A percentile compares a stretch with the other conserved stretches of the same genome.
phyloP scores from a whole-genome alignment of 1,140 invertebrate species.

The Hylaeus volcanicus region DNA sequence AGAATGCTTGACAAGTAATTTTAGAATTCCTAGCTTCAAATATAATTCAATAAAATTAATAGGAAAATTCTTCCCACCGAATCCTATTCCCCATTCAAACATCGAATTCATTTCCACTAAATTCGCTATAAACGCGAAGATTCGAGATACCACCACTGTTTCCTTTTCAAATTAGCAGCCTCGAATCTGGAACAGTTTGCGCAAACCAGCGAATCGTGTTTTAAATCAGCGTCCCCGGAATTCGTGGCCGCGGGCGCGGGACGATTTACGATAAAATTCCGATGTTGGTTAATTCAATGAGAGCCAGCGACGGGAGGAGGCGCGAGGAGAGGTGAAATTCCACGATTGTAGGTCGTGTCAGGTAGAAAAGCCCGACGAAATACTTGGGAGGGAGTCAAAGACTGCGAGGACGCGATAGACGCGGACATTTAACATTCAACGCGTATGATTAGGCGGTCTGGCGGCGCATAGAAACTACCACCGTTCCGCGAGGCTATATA shows the following conservation, averaged over 20 bases:
- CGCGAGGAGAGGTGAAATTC: constrained; percentile 31
- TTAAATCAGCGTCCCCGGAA: neutral
- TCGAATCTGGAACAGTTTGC: constrained; percentile 9
- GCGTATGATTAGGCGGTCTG: constrained; percentile 69
- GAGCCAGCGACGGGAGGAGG: constrained; percentile 4
- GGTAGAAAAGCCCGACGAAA: constrained; percentile 38
- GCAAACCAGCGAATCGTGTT: neutral
- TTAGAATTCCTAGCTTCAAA: too few relatives aligned
- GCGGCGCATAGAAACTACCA: constrained; percentile 57
- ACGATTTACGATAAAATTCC: constrained; percentile 41
- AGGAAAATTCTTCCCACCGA: too few relatives aligned
- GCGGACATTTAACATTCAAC: constrained; percentile 68
- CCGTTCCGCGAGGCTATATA: constrained; percentile 40
- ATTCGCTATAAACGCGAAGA: too few relatives aligned
- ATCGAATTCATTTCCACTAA: too few relatives aligned
- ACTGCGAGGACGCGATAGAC: constrained; percentile 7
- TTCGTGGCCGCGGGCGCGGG: neutral
- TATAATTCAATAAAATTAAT: too few relatives aligned
- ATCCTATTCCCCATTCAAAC: too few relatives aligned
- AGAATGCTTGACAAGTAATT: too few relatives aligned
- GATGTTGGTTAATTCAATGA: constrained; percentile 28
- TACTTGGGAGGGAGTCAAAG: constrained; percentile 10
- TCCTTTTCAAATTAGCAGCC: neutral
- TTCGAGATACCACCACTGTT: neutral
- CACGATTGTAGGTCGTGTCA: constrained; percentile 18